Base-by-base conservation (phyloP, 2,113 vertebrate genomes). In the Glaucomys volans region DNA sequence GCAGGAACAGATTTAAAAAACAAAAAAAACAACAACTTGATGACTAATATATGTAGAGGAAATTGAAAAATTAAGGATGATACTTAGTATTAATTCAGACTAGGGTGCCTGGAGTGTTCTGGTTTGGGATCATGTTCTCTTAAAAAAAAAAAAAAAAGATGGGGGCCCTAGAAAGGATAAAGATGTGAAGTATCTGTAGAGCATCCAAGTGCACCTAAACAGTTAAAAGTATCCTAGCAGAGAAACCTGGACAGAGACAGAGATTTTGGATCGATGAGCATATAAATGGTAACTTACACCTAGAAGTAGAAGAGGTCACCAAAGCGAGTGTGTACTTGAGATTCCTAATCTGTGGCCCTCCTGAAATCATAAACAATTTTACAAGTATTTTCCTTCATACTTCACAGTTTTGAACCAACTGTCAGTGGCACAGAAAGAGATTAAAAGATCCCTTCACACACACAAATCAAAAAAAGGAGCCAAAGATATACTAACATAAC, bases 31-130 rank as follows among this genome's bases (percentile, higher is more conserved):
- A 80, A 71, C n/a, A 81, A 64, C 2, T 2, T 57, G 22, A 71
- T 35, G 28, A 35, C 6, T 85, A 52, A 81, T 50, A 54, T 40
- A 26, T 32, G 1, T 42, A 22, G 4, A 17, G 4, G 72, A 16
- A 88, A 82, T 52, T 24, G 87, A 93, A 47, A 91, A 86, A 35
- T 37, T 30, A 87, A 96, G 66, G 4, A 40, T 52, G 12, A 80
- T 71, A 8, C 42, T 84, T 80, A 85, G 77, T 14, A 87, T 87
- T 54, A 37, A 87, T 71, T 85, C 50, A 69, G 37, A 67, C 18
- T 26, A 82, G 37, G 4, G 32, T 35, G 37, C 50, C 28, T 9
- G 47, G 40, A 35, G 30, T 32, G 37, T 47, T 87, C 35, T 50
- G 57, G 44, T 47, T 85, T 64, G 35, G 59, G 88, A 69, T 72